Conservation (phyloP, 64 coral and sea anemone species). For the Montipora cactus region DNA sequence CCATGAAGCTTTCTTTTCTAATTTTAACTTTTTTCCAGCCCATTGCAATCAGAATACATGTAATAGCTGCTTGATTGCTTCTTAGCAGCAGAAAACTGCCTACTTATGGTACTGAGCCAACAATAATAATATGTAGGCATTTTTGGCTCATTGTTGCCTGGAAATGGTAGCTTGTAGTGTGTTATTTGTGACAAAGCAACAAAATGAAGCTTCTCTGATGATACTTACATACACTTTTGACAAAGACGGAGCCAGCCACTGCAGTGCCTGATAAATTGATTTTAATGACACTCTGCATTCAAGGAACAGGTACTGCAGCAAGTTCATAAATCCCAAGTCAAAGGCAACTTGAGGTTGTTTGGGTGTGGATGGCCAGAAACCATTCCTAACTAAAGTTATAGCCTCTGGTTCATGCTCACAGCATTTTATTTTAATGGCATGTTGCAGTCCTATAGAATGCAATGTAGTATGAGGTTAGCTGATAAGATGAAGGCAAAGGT, state of each 20-base stretch:
- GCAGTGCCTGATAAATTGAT: slow-evolving; percentile 51
- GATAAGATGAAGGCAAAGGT: too few species aligned
- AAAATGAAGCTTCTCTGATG: not conserved
- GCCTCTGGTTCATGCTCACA: too few species aligned
- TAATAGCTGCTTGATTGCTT: too few species aligned
- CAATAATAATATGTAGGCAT: not conserved
- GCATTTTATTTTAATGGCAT: too few species aligned
- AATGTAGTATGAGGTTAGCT: too few species aligned
- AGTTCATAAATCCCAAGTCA: slow-evolving; percentile 33
- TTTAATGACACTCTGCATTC: not conserved
- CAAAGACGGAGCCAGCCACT: slow-evolving; percentile 46
- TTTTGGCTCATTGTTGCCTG: not conserved
- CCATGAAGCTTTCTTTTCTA: too few species aligned
- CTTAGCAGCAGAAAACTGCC: too few species aligned
- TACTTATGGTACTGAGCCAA: not conserved
- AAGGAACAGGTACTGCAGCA: not conserved
- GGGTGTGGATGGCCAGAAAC: not conserved
- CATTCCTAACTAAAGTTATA: too few species aligned
- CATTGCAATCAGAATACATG: not conserved
- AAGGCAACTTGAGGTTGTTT: slow-evolving; percentile 68
- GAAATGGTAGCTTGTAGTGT: not conserved
- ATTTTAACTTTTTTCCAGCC: too few species aligned
- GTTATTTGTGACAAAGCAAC: not conserved
- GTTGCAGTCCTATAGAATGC: too few species aligned
- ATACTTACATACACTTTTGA: slow-evolving; percentile 62